A percentile compares a stretch with the other conserved stretches of the same genome.
Conservation (phyloP, 1,140 invertebrate species). For the Ylistrum balloti region DNA sequence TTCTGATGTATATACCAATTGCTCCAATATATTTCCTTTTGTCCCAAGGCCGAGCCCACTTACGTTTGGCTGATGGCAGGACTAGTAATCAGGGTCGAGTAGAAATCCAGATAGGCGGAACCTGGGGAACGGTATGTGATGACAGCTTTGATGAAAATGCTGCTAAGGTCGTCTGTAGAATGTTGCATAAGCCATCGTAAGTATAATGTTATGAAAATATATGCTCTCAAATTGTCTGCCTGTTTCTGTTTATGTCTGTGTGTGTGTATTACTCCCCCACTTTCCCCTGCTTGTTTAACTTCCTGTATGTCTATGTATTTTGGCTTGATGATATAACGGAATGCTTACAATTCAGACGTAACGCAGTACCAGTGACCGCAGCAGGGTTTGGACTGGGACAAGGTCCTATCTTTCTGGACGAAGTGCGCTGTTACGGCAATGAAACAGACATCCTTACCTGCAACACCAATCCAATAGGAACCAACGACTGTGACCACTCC, state of each 20-base stretch:
- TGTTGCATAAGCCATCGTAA: constrained; percentile 13
- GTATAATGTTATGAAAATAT: neutral
- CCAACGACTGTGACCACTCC: constrained; percentile 86
- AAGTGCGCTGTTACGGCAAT: constrained; percentile 84
- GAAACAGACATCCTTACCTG: constrained; percentile 87
- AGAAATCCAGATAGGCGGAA: constrained; percentile 53
- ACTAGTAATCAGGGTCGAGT: constrained; percentile 59
- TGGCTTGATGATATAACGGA: no score
- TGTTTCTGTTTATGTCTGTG: no score
- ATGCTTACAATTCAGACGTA: constrained; percentile 50
- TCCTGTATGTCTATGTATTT: no score
- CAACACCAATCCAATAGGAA: constrained; percentile 87
- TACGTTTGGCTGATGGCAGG: constrained; percentile 53
- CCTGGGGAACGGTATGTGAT: constrained; percentile 66
- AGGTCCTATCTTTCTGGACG: constrained; percentile 70
- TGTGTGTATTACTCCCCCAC: no score
- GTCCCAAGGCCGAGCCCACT: constrained; percentile 45
- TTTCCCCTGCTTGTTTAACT: no score
- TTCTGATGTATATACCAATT: no score
- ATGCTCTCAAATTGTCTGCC: no score
- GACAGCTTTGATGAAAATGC: constrained; percentile 60
- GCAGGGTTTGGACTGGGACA: constrained; percentile 68
- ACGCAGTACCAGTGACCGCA: constrained; percentile 53
- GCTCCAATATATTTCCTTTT: neutral
- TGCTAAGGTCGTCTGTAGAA: constrained; percentile 54